Percentiles rank a stretch among this genome's conserved stretches.
phyloP scores from a whole-genome alignment of 2,888 invertebrate species.

The Drosophila neotestacea region DNA sequence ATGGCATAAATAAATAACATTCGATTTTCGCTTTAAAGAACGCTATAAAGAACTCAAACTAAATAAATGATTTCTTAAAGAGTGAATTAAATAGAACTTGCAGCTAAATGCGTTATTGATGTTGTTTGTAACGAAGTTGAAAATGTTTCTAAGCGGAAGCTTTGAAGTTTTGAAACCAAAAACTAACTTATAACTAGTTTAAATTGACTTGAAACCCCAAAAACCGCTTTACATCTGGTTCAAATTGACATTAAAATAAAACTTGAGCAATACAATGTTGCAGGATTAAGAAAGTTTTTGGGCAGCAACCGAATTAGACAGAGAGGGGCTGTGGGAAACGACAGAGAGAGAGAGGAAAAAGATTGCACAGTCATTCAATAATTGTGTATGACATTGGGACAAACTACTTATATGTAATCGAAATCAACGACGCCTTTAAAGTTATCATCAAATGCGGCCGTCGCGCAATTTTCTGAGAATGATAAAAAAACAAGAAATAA shows the following conservation, averaged over 20 bases:
- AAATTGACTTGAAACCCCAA: neutral
- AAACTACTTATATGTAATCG: neutral
- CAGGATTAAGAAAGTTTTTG: neutral
- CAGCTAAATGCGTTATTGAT: neutral
- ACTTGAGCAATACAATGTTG: neutral
- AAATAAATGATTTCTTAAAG: neutral
- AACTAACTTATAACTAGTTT: neutral
- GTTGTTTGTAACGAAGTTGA: neutral
- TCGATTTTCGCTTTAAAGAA: neutral
- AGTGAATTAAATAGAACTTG: neutral
- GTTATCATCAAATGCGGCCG: constrained; percentile 2
- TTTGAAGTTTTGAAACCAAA: neutral
- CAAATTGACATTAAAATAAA: neutral
- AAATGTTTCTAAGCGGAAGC: neutral
- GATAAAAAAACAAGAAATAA: constrained; percentile 22
- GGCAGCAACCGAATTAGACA: too few species aligned
- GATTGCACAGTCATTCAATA: neutral
- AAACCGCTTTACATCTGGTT: neutral
- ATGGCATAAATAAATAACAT: neutral
- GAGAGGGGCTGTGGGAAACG: neutral
- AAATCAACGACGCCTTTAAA: constrained; percentile 4
- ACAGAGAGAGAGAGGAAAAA: neutral
- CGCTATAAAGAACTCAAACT: neutral
- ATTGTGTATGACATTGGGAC: constrained; percentile 11
- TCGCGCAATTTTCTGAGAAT: constrained; percentile 3